Percentiles rank a stretch among this genome's conserved stretches.
Conservation (phyloP, 2,113 vertebrate species). For the Pterophyllum scalare region DNA sequence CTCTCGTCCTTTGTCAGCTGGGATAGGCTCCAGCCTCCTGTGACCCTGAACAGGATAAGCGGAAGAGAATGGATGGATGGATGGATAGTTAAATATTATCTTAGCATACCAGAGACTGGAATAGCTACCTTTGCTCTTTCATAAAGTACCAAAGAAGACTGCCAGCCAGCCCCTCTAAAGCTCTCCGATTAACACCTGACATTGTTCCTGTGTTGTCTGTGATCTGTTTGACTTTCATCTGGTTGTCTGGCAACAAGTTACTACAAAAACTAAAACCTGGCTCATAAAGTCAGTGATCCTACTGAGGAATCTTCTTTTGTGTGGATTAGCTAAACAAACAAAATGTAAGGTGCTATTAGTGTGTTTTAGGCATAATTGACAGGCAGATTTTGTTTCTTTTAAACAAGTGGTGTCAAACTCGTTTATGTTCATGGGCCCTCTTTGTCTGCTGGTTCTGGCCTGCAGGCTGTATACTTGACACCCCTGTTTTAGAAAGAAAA, state of each 20-base stretch:
- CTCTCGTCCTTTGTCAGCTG: too few species aligned
- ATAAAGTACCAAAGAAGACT: neutral
- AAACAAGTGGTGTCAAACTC: neutral
- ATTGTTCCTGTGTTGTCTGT: neutral
- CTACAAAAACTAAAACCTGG: neutral
- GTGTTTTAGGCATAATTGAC: neutral
- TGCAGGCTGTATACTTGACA: neutral
- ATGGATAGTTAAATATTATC: neutral
- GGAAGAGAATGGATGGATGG: too few species aligned
- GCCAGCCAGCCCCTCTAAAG: neutral
- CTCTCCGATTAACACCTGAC: neutral
- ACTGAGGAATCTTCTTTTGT: neutral
- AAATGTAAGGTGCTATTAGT: neutral
- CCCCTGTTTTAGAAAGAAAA: neutral
- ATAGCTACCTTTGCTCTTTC: neutral
- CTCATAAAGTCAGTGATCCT: neutral
- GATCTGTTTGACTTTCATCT: neutral
- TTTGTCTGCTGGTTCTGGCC: neutral
- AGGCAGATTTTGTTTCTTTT: neutral
- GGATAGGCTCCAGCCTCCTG: too few species aligned
- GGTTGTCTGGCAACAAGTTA: neutral
- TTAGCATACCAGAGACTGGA: neutral
- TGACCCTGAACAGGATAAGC: too few species aligned
- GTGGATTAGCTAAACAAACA: neutral
- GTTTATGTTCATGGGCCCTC: neutral